Evolutionary conservation across 2,888 invertebrate genomes (phyloP).

Genomic region (Byasa hedistus): DNA sequence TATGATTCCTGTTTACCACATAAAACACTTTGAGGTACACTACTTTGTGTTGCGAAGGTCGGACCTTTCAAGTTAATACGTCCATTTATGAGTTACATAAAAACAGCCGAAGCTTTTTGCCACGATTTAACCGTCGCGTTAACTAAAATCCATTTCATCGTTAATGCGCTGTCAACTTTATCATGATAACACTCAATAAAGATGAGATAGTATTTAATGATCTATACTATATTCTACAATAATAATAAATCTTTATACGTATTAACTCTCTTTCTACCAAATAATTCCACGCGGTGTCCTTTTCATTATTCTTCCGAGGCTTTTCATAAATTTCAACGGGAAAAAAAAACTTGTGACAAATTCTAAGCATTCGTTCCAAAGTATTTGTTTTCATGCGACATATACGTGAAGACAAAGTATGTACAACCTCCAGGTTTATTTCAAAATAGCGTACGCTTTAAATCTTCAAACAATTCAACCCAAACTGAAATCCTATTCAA

Average conservation of each 20-base stretch:
- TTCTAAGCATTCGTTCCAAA: no score
- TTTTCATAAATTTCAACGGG: no score
- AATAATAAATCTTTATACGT: not conserved
- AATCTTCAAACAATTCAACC: conserved; percentile 17
- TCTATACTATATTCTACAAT: not conserved
- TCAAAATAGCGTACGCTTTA: conserved; percentile 14
- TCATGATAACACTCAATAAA: not conserved
- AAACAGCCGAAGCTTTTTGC: not conserved
- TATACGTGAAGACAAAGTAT: not conserved
- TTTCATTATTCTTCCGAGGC: no score
- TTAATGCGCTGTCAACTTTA: conserved; percentile 12
- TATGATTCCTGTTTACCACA: not conserved
- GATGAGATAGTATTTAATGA: conserved; percentile 9
- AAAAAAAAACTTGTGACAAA: no score
- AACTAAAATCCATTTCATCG: conserved; percentile 6
- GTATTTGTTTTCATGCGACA: not conserved
- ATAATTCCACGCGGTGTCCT: no score
- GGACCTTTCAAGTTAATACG: not conserved
- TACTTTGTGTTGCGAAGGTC: not conserved
- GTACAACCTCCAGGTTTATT: conserved; percentile 11
- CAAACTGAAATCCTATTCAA: not conserved
- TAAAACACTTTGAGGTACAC: not conserved
- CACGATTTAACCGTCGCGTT: not conserved
- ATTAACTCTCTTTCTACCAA: no score
- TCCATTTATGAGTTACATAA: conserved; percentile 4